Base-by-base conservation (phyloP, 2,113 vertebrate species). In the Nothobranchius furzeri region DNA sequence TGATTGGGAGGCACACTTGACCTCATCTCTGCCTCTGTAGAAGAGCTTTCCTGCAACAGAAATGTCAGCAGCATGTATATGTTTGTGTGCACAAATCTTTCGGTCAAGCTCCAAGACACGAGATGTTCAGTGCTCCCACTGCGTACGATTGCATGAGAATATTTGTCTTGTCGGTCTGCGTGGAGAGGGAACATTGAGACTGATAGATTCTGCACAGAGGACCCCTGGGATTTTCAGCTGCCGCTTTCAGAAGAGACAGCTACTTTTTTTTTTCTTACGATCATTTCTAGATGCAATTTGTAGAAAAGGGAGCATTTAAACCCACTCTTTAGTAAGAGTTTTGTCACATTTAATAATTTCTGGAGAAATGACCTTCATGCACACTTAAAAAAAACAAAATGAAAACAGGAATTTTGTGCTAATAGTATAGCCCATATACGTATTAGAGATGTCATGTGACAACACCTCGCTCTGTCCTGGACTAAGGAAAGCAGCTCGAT, bases 361-460 rank as follows among this genome's bases (percentile, higher is more conserved):
- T 7, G 37, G 6, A 40, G 9, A 40, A 40, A 40, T 40, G 9
- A 40, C 37, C 37, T 30, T 3, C 30, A 30, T 30, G 2, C 30
- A 3, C 30, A 30, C 30, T 30, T 40, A 40, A 40, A 40, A 6
- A 20, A 20, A 20, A 20, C 20, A 20, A 20, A 20, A 20, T 1
- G 20, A 20, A 20, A 20, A 20, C 12, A 45, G 43, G 3, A 12
- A 45, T 11, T 45, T 45, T 7, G 6, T 45, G 43, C 51, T 76
- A 76, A 83, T 54, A 58, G 60, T 42, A 61, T 64, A 81, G 81
- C 60, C 35, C 75, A 72, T 52, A 57, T 64, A 64, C 60, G 65
- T 78, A 75, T 84, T 63, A 66, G 46, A n/a, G 46, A 43, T 58
- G 70, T 70, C 82, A 88, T 84, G 84, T 89, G 79, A 85, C 35